Conservation (phyloP, 2,888 invertebrate genomes). For the Platycheirus rosarum region DNA sequence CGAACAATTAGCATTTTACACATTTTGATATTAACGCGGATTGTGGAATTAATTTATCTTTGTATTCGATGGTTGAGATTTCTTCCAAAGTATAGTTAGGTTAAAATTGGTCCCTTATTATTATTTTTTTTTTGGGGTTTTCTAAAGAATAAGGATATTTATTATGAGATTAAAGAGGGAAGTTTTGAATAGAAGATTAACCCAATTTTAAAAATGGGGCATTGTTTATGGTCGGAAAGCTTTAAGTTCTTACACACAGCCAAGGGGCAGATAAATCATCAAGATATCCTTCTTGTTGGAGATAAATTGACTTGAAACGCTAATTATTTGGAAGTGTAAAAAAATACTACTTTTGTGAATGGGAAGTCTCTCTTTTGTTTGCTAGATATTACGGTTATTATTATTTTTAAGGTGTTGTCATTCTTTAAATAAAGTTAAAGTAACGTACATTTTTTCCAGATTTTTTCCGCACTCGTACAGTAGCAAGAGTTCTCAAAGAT, state of each 20-base stretch:
- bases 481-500: too few relatives aligned
- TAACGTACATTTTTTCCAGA: too few relatives aligned
- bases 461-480: too few relatives aligned
- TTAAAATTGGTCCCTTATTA: slow-evolving; percentile 39
- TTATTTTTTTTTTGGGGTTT: slow-evolving; percentile 12
- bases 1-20: slow-evolving; percentile 64
- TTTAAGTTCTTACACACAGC: background rate
- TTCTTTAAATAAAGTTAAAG: too few relatives aligned
- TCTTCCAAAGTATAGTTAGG: slow-evolving; percentile 20
- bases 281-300: background rate
- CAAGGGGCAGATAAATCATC: slow-evolving; percentile 1
- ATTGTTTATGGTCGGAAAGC: background rate
- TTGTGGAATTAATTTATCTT: slow-evolving; percentile 53
- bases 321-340: background rate
- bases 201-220: background rate
- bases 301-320: background rate
- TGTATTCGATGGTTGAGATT: slow-evolving; percentile 42
- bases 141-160: background rate
- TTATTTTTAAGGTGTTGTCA: too few relatives aligned
- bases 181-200: background rate
- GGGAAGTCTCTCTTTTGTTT: too few relatives aligned
- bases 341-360: too few relatives aligned
- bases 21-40: slow-evolving; percentile 57
- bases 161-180: background rate
- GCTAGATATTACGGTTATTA: too few relatives aligned